Conservation (phyloP, 1,140 invertebrate genomes). For the Bombus waltoni region DNA sequence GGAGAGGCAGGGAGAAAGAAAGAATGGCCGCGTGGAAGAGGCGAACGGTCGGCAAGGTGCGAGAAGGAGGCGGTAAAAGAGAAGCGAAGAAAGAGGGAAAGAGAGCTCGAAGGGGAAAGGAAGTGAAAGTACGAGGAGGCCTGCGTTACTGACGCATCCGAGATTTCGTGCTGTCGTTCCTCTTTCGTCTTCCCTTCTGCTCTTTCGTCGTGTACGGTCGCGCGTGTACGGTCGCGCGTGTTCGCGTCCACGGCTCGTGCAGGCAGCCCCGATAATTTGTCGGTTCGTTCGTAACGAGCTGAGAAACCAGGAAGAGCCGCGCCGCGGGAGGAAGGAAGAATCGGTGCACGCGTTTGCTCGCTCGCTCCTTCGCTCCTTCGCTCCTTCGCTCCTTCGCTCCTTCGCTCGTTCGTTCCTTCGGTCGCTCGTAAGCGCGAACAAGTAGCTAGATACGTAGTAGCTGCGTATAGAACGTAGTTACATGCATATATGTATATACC, state of each 20-base stretch:
- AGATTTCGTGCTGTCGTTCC: slow-evolving; percentile 73
- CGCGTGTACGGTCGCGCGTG: slow-evolving; percentile 14
- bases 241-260: slow-evolving; percentile 43
- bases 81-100: slow-evolving; percentile 44
- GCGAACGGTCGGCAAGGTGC: slow-evolving; percentile 68
- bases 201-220: slow-evolving; percentile 24
- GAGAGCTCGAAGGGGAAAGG: slow-evolving; percentile 75
- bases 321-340: slow-evolving; percentile 25
- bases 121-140: slow-evolving; percentile 80
- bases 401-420: too few species aligned
- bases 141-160: slow-evolving; percentile 71
- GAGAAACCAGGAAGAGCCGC: slow-evolving; percentile 52
- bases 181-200: slow-evolving; percentile 52
- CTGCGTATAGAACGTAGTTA: not conserved
- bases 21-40: slow-evolving; percentile 65
- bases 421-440: slow-evolving; percentile 48
- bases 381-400: slow-evolving; percentile 49
- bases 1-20: slow-evolving; percentile 71
- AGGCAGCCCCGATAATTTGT: slow-evolving; percentile 58
- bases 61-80: slow-evolving; percentile 72
- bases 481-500: not conserved
- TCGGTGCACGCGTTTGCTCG: slow-evolving; percentile 71
- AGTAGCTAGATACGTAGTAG: not conserved
- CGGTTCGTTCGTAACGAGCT: slow-evolving; percentile 59
- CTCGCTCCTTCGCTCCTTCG: slow-evolving; percentile 44